These are phyloP conservation scores for Remorina albescens DNA, from an alignment of 2,797 vertebrate genomes.

Conservation along the genomic window DNA sequence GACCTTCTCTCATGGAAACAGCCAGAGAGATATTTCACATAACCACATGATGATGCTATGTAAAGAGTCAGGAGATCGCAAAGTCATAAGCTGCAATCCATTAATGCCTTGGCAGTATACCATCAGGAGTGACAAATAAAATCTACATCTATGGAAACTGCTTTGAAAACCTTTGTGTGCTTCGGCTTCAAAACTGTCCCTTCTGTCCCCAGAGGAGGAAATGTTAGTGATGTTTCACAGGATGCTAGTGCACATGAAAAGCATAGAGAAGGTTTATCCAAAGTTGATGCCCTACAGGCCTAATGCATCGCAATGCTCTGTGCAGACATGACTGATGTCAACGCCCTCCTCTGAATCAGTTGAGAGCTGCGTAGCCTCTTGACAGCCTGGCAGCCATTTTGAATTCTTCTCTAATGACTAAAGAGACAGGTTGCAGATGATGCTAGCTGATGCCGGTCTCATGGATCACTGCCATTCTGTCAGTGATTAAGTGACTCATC, in stretches of 20 bases:
- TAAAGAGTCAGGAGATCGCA: no score
- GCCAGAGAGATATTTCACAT: background rate
- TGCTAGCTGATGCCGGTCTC: slow-evolving; percentile 70
- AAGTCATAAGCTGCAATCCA: no score
- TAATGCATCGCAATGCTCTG: slow-evolving; percentile 42
- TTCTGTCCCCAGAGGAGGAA: slow-evolving; percentile 20
- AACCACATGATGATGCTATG: background rate
- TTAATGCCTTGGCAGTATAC: background rate
- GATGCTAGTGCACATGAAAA: slow-evolving; percentile 34
- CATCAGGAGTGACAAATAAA: background rate
- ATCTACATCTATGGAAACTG: slow-evolving; percentile 11
- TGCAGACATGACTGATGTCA: slow-evolving; percentile 73
- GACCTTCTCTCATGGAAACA: background rate
- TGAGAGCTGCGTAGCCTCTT: slow-evolving; percentile 62
- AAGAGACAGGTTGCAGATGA: slow-evolving; percentile 78
- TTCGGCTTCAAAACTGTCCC: background rate
- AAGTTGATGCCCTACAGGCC: slow-evolving; percentile 43
- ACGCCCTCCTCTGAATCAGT: slow-evolving; percentile 73
- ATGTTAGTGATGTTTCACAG: slow-evolving; percentile 27
- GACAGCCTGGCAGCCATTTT: slow-evolving; percentile 76
- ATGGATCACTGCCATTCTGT: slow-evolving; percentile 76
- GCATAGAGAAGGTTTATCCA: slow-evolving; percentile 36
- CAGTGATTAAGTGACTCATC: slow-evolving; percentile 84
- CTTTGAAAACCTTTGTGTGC: background rate
- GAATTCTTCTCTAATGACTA: slow-evolving; percentile 78